Conservation (phyloP, 2,113 vertebrate species). For the Litocranius walleri region DNA sequence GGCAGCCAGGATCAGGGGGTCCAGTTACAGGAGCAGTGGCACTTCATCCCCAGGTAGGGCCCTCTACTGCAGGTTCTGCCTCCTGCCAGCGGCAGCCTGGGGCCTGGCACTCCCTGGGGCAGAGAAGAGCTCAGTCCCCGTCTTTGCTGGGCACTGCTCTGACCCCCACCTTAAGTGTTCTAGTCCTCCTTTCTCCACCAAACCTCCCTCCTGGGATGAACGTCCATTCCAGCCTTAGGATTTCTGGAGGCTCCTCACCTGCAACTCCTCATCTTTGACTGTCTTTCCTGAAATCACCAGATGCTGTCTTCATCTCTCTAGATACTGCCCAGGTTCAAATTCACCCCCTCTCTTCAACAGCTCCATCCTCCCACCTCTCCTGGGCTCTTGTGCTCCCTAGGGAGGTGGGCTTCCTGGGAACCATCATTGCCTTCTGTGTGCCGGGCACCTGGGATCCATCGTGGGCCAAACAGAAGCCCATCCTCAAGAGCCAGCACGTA, state of each 20-base stretch:
- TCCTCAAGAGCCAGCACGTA: neutral
- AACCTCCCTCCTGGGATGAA: neutral
- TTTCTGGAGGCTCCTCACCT: neutral
- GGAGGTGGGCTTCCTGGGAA: neutral
- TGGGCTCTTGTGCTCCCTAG: neutral
- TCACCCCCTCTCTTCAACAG: neutral
- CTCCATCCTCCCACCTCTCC: neutral
- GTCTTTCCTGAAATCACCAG: neutral
- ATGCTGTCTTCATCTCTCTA: neutral
- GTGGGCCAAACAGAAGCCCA: neutral
- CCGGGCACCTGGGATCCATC: neutral
- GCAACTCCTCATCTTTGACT: neutral
- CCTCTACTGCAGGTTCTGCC: neutral
- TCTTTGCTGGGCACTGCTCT: neutral
- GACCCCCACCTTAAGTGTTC: neutral
- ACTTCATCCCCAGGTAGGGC: neutral
- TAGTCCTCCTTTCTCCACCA: neutral
- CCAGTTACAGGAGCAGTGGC: rapidly evolving
- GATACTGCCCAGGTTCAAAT: neutral
- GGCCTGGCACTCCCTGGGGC: neutral
- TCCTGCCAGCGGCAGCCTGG: too few relatives aligned
- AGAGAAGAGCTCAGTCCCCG: neutral
- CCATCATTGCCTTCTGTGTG: too few relatives aligned
- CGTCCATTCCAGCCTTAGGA: neutral
- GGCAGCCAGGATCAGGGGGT: rapidly evolving